Evolutionary conservation across 2,888 invertebrate genomes (phyloP).

Genomic region (Magallana nippona): DNA sequence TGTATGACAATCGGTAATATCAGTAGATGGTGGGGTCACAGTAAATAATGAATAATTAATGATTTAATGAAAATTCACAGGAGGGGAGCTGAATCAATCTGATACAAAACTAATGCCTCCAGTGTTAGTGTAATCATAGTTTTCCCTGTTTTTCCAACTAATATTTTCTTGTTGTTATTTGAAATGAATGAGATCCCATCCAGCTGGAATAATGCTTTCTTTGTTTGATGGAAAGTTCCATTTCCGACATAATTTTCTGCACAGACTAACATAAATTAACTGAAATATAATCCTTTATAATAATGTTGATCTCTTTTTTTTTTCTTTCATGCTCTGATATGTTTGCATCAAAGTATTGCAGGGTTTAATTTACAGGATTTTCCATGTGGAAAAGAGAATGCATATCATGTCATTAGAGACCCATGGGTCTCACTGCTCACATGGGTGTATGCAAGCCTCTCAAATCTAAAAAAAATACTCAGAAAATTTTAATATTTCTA

Average conservation of each 20-base stretch:
- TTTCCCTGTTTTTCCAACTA: background rate
- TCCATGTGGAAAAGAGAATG: no score
- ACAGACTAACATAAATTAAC: no score
- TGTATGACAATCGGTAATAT: conserved; percentile 14
- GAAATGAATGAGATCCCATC: background rate
- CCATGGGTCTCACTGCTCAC: background rate
- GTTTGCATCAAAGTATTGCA: no score
- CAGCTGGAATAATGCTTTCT: background rate
- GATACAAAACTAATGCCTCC: background rate
- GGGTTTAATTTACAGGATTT: no score
- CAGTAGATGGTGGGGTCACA: background rate
- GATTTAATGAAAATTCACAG: conserved; percentile 8
- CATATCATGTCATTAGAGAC: no score
- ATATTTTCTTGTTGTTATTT: background rate
- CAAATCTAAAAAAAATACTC: no score
- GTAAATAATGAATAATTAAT: conserved; percentile 18
- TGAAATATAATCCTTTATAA: no score
- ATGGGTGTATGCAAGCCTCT: background rate
- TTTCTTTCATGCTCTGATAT: no score
- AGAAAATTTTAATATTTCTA: no score
- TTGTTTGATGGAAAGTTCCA: background rate
- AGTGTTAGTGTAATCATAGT: background rate
- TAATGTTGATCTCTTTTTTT: no score
- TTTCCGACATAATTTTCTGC: background rate
- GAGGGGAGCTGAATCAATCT: background rate